Conservation (phyloP, 2,888 invertebrate species). For the Lamproptera curius region DNA sequence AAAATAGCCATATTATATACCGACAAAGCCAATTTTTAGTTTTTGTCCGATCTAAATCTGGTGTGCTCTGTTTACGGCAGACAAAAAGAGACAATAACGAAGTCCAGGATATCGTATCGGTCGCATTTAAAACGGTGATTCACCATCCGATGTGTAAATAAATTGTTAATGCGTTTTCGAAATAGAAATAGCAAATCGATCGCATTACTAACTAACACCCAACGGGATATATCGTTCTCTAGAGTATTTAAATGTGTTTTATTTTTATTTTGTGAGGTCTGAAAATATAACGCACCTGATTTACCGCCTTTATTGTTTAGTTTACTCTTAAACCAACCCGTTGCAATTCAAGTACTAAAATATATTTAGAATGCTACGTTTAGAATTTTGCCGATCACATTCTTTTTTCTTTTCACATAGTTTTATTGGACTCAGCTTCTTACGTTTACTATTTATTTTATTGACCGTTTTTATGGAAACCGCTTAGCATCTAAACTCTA, state of each 20-base stretch:
- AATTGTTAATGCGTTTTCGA: constrained; percentile 7
- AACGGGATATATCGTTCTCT: not conserved
- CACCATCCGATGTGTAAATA: constrained; percentile 9
- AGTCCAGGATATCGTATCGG: constrained; percentile 5
- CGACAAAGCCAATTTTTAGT: no score
- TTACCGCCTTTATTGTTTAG: not conserved
- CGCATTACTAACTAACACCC: constrained; percentile 13
- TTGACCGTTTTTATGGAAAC: no score
- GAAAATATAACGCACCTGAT: not conserved
- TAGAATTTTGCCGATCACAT: no score
- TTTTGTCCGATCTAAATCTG: not conserved
- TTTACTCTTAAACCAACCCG: no score
- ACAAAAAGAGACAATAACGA: constrained; percentile 9
- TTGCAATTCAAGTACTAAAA: no score
- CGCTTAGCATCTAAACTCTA: no score
- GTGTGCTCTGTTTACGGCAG: not conserved
- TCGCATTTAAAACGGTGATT: constrained; percentile 14
- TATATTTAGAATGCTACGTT: no score
- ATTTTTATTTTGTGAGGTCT: not conserved
- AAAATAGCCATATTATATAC: no score
- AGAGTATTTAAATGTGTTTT: no score
- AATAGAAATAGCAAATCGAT: constrained; percentile 17
- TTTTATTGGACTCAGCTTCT: no score
- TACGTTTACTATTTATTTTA: no score
- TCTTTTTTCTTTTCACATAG: no score